These are phyloP conservation scores for Embidobia sp. DNA, from an alignment of 2,888 invertebrate genomes.

Conservation along the genomic window DNA sequence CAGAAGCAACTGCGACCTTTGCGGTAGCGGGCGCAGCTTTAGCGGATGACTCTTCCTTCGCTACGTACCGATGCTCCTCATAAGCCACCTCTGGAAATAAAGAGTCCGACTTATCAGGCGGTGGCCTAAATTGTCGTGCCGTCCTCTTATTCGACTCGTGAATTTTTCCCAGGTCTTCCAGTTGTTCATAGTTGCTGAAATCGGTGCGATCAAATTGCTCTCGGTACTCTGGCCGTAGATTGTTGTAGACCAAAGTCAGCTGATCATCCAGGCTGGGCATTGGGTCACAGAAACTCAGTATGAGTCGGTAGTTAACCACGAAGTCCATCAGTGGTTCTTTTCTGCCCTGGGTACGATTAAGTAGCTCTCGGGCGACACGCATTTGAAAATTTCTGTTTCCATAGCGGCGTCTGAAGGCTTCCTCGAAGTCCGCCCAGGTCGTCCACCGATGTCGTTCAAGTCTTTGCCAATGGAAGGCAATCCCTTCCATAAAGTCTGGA, in stretches of 20 bases:
- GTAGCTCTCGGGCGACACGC: background rate
- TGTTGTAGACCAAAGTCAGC: background rate
- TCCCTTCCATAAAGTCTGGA: background rate
- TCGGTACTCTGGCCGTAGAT: background rate
- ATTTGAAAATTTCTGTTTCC: background rate
- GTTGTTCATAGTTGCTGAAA: background rate
- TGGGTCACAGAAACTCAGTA: background rate
- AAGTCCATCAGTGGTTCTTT: background rate
- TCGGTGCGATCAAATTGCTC: background rate
- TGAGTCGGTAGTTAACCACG: background rate
- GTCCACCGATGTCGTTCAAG: background rate
- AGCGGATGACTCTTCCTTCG: no score
- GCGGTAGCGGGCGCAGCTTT: no score
- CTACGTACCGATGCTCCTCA: no score
- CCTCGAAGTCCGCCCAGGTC: slow-evolving; percentile 6
- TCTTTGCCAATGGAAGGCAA: slow-evolving; percentile 5
- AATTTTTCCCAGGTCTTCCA: no score
- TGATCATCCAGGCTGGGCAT: background rate
- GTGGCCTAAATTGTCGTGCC: no score
- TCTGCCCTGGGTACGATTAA: background rate
- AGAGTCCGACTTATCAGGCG: no score
- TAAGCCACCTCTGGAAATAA: no score
- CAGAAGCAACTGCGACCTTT: no score
- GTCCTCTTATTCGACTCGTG: no score
- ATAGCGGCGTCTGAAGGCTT: background rate